Evolutionary conservation across 1,140 invertebrate species (phyloP), one percentile per base, ranked within the genome.

Genomic region (Agraylea sexmaculata): DNA sequence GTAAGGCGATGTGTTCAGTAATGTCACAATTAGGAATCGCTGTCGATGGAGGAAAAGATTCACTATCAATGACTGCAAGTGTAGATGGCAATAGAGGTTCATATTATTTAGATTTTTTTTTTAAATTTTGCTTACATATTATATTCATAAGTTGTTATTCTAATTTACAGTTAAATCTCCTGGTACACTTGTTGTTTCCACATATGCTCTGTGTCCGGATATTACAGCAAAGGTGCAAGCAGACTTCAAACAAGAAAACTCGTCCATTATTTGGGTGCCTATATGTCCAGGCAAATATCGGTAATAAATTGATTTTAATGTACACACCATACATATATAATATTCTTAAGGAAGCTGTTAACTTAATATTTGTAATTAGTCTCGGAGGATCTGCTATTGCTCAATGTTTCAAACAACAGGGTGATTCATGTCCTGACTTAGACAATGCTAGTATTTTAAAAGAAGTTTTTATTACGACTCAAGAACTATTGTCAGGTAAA

Each of bases 41-140:
- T 16, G 76, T 98, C 28, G 94, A 98, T 64, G 94, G 94, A 12
- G 94, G 94, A 12, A 99, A 99, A 61, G 94, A 98, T 67, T 98
- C 93, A 1, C 65, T 97, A 0, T 95, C 90, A 45, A 99, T 98
- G 94, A 89, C 92, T 13, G 91, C 92, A 0, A 70, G 87, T 50
- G 80, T 94, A 3, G 65, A 60, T 10, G 69, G 69, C 2, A 53
- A 68, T 52, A 60, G 50, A 38, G 63, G 61, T 64, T 38, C 15
- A 33, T 21, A 8, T n/a, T 16, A 28, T n/a, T 40, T 19, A 31
- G 5, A 37, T 37, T 25, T 7, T 19, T 11, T 35, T 17, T 12
- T 35, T 10, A 11, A 32, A 20, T 37, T 38, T 19, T 27, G 17
- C 12, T 40, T 19, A n/a, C 12, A 31, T 40, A 30, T 18, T 30